Evolutionary conservation across 2,113 vertebrate species (phyloP).

Genomic region (Rhinolophus ferrumequinum): DNA sequence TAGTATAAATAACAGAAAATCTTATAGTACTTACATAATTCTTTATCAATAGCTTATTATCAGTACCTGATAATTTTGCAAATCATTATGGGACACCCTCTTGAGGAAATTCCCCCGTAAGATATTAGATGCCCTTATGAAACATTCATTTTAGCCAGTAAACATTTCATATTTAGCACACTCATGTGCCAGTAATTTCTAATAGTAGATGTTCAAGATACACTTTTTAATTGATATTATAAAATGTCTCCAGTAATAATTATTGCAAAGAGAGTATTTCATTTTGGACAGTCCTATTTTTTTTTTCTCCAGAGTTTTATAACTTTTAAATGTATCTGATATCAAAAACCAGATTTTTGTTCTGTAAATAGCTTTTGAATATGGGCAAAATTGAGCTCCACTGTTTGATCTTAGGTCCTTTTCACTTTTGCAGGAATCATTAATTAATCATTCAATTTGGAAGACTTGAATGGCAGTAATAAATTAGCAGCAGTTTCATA

Average conservation of each 20-base stretch:
- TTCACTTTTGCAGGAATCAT: not conserved
- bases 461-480: not conserved
- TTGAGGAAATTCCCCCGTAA: not conserved
- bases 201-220: not conserved
- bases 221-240: not conserved
- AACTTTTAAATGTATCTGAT: not conserved
- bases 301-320: not conserved
- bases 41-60: not conserved
- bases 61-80: not conserved
- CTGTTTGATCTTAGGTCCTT: not conserved
- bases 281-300: not conserved
- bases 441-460: conserved; percentile 4
- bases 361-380: not conserved
- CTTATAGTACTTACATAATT: not conserved
- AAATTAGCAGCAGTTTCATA: not conserved
- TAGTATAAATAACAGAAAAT: not conserved
- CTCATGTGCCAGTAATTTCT: not conserved
- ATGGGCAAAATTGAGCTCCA: not conserved
- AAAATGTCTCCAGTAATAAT: not conserved
- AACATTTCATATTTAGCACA: not conserved
- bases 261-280: not conserved
- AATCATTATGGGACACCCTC: not conserved
- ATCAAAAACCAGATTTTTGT: not conserved
- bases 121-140: not conserved
- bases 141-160: not conserved